phyloP scores from a whole-genome alignment of 2,113 vertebrate species.

The Gadus chalcogrammus region DNA sequence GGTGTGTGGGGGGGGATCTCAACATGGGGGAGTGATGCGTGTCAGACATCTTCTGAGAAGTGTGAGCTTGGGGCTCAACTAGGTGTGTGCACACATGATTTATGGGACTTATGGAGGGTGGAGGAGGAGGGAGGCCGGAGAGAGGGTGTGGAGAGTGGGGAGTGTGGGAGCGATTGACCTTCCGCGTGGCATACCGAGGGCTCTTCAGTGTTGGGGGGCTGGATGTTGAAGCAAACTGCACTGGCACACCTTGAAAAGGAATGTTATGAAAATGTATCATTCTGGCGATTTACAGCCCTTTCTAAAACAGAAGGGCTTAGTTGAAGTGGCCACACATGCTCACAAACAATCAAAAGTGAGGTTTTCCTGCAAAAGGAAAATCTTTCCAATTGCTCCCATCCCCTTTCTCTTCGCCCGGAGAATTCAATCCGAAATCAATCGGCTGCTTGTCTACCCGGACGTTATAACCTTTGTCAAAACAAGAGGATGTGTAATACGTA shows the following conservation, averaged over 20 bases:
- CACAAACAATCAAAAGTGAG: constrained; percentile 5
- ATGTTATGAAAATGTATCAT: no score
- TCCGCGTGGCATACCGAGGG: not conserved
- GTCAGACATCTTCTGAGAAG: constrained; percentile 36
- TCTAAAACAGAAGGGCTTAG: no score
- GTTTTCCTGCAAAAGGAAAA: no score
- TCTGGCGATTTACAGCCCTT: no score
- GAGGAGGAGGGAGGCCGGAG: not conserved
- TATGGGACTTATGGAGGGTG: constrained; percentile 55
- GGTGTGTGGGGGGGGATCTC: constrained; percentile 24
- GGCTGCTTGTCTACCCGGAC: constrained; percentile 28
- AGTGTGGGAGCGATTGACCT: not conserved
- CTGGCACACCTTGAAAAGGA: no score
- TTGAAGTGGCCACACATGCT: not conserved
- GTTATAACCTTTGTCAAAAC: constrained; percentile 56
- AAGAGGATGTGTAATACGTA: constrained; percentile 31
- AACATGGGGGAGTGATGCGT: constrained; percentile 25
- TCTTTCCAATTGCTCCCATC: constrained; percentile 37
- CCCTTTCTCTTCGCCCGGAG: constrained; percentile 53
- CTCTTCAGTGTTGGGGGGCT: not conserved
- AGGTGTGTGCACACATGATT: constrained; percentile 74
- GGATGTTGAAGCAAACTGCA: not conserved
- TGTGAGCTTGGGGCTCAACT: constrained; percentile 51
- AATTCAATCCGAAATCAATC: constrained; percentile 56
- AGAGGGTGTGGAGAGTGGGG: not conserved